Evolutionary conservation across 2,797 vertebrate species (phyloP).

Genomic region (Nyctibius grandis): DNA sequence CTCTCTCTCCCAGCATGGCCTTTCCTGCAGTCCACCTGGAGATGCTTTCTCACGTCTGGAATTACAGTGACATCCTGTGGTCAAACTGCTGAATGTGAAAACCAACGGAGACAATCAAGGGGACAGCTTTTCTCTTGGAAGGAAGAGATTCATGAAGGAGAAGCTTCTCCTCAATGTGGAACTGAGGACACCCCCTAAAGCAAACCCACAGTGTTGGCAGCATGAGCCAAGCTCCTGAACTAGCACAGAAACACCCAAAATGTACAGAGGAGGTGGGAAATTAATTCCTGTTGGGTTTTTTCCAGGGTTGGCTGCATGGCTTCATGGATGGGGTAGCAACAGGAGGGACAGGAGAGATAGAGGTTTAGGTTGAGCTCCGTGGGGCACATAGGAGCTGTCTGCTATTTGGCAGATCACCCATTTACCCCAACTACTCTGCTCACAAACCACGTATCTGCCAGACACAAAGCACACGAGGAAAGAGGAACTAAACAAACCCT

Average conservation of each 20-base stretch:
- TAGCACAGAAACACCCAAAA: background rate
- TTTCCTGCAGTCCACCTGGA: background rate
- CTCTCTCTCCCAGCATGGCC: accelerated
- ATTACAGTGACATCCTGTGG: conserved; percentile 48
- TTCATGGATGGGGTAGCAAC: background rate
- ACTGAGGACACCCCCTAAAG: background rate
- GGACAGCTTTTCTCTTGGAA: accelerated
- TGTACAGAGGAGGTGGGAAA: background rate
- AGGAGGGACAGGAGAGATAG: background rate
- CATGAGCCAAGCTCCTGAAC: background rate
- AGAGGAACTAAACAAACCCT: background rate
- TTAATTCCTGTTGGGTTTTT: accelerated
- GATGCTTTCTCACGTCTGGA: background rate
- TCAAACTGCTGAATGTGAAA: background rate
- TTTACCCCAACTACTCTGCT: background rate
- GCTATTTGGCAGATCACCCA: accelerated
- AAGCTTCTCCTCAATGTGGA: background rate
- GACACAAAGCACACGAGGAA: background rate
- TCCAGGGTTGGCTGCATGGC: background rate
- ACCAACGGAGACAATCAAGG: accelerated
- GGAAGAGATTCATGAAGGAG: background rate
- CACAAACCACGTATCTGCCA: background rate
- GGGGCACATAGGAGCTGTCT: background rate
- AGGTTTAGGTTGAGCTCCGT: background rate
- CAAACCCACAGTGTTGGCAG: background rate